A percentile compares a stretch with the other conserved stretches of the same genome.
Evolutionary conservation across 2,797 vertebrate genomes (phyloP).

Genomic region (Anableps anableps): DNA sequence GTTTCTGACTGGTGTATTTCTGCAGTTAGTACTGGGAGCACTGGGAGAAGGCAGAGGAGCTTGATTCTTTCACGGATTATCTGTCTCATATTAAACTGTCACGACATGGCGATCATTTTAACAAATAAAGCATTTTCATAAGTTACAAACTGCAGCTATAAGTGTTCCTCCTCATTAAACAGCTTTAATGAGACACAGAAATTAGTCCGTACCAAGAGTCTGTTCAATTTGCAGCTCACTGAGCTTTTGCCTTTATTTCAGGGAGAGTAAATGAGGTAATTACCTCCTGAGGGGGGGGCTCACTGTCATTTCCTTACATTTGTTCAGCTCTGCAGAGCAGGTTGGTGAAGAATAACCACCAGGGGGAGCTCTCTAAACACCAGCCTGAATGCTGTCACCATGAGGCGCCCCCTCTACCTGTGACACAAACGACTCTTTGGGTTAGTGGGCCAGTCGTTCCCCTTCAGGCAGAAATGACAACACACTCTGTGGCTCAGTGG

Average conservation of each 20-base stretch:
- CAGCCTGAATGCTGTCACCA: background rate
- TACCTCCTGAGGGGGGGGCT: constrained; percentile 33
- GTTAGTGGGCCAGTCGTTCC: constrained; percentile 54
- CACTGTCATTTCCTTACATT: constrained; percentile 50
- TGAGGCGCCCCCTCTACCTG: constrained; percentile 11
- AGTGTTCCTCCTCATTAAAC: too few species aligned
- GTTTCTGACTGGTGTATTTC: too few species aligned
- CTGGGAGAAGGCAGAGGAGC: too few species aligned
- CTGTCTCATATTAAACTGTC: too few species aligned
- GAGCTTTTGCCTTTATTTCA: constrained; percentile 39
- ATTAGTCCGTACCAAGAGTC: background rate
- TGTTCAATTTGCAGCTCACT: constrained; percentile 32
- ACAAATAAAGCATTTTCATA: too few species aligned
- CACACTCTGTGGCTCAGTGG: constrained; percentile 22
- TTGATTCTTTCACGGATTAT: too few species aligned
- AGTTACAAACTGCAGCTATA: too few species aligned
- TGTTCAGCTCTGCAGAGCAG: constrained; percentile 29
- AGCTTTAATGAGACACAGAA: too few species aligned
- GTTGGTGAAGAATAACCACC: constrained; percentile 37
- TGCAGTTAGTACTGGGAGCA: too few species aligned
- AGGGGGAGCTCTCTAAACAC: constrained; percentile 47
- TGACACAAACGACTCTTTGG: constrained; percentile 36
- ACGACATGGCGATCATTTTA: too few species aligned
- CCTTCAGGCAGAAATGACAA: constrained; percentile 46
- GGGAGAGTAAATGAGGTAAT: constrained; percentile 47